Evolutionary conservation across 2,797 vertebrate species (phyloP), one percentile per base, ranked within the genome.

Genomic region (Chromobotia macracanthus): DNA sequence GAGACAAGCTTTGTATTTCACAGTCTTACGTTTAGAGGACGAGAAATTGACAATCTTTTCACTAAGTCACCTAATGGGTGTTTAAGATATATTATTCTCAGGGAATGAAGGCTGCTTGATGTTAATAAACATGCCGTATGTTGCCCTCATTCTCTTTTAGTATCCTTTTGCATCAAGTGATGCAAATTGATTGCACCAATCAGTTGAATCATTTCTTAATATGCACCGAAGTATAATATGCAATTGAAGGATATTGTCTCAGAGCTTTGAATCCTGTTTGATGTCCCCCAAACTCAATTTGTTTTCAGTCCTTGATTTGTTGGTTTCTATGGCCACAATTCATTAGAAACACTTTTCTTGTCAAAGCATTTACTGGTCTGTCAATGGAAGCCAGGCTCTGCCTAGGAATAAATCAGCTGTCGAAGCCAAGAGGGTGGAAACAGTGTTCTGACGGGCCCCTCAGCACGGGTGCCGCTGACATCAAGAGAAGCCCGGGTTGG

Each of bases 11-110:
- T 90, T 88, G 89, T 87, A 18, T 86, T 80, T 82, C 79, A 77
- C 86, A 87, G 88, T 89, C 90, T 91, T 90, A 91, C 90, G 90
- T 90, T 87, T 89, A 88, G 89, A 84, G 80, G 86, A 78, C 19
- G 84, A 90, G 91, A 87, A 90, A 91, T 90, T 90, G 91, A 89
- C 80, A 81, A 85, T 90, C 87, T 86, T 88, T 90, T 86, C 87
- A 84, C 88, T 88, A 85, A 83, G n/a, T 84, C 82, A 85, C 82
- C 72, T 85, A 86, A 79, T n/a, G n/a, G n/a, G n/a, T n/a, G n/a
- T n/a, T n/a, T 87, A 83, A 64, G 2, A 85, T 83, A 79, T 72
- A 86, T 71, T 23, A 83, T 75, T 85, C 79, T 78, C n/a, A n/a
- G n/a, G n/a, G n/a, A n/a, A n/a, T 83, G 85, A 91, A 87, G 41